Evolutionary conservation across 2,888 invertebrate species (phyloP).

Genomic region (Ectemnius continuus): DNA sequence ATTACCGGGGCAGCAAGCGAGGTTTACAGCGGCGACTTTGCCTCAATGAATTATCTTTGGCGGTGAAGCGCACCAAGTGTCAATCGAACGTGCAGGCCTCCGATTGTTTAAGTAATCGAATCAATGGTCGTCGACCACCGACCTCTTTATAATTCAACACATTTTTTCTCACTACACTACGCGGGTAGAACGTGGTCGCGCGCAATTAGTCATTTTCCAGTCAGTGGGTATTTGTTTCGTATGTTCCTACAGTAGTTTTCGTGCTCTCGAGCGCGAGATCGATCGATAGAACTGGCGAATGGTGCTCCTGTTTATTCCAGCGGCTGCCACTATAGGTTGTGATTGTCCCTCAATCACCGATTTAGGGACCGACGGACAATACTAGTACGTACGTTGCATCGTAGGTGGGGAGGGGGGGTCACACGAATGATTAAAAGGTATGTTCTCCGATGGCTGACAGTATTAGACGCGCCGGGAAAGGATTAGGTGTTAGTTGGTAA

Average conservation of each 20-base stretch:
- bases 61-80: neutral
- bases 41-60: neutral
- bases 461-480: neutral
- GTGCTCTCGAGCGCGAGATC: neutral
- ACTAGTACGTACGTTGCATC: neutral
- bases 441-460: neutral
- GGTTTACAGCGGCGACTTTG: neutral
- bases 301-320: slow-evolving; percentile 44
- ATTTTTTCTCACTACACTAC: neutral
- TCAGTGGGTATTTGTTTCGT: slow-evolving; percentile 3
- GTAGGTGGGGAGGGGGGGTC: neutral
- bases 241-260: neutral
- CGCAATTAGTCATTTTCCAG: neutral
- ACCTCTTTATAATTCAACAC: neutral
- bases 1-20: neutral
- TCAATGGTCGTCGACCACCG: neutral
- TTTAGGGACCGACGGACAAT: neutral
- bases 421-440: neutral
- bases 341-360: neutral
- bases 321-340: slow-evolving; percentile 31
- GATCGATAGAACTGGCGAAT: slow-evolving; percentile 24
- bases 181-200: neutral
- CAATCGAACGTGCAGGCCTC: neutral
- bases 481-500: neutral
- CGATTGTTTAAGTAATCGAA: slow-evolving; percentile 1